These are phyloP conservation scores for Macaria notata DNA, from an alignment of 2,888 invertebrate species.

Conservation along the genomic window DNA sequence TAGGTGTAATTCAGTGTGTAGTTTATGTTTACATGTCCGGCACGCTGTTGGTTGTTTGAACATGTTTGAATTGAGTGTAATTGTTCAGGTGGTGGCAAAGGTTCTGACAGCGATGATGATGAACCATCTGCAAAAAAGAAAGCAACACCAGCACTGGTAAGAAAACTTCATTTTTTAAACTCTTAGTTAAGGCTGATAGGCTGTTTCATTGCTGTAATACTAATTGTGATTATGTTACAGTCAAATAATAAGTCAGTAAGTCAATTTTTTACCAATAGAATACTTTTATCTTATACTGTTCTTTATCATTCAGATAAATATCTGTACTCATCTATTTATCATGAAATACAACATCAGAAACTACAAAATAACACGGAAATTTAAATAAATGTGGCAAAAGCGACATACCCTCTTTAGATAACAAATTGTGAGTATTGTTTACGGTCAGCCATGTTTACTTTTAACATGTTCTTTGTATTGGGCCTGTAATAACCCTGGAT, in stretches of 20 bases:
- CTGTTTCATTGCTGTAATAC: conserved; percentile 18
- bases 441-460: conserved; percentile 14
- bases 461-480: conserved; percentile 24
- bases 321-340: conserved; percentile 22
- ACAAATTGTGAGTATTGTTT: conserved; percentile 24
- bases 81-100: conserved; percentile 84
- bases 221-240: conserved; percentile 28
- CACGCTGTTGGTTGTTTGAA: conserved; percentile 1
- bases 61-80: conserved; percentile 14
- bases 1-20: conserved; percentile 65
- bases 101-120: conserved; percentile 92
- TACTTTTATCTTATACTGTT: conserved; percentile 17
- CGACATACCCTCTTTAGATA: conserved; percentile 15
- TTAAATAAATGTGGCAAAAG: conserved; percentile 14
- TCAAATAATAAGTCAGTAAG: conserved; percentile 18
- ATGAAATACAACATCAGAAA: conserved; percentile 19
- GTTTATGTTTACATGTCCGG: conserved; percentile 37
- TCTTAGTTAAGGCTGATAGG: neutral
- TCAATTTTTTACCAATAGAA: conserved; percentile 9
- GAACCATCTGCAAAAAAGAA: conserved; percentile 90
- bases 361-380: conserved; percentile 20
- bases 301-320: conserved; percentile 25
- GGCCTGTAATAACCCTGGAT: conserved; percentile 22
- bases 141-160: conserved; percentile 83
- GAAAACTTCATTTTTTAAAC: conserved; percentile 22